Base-by-base conservation (phyloP, 2,888 invertebrate genomes). In the Flabesymbios commensalis region DNA sequence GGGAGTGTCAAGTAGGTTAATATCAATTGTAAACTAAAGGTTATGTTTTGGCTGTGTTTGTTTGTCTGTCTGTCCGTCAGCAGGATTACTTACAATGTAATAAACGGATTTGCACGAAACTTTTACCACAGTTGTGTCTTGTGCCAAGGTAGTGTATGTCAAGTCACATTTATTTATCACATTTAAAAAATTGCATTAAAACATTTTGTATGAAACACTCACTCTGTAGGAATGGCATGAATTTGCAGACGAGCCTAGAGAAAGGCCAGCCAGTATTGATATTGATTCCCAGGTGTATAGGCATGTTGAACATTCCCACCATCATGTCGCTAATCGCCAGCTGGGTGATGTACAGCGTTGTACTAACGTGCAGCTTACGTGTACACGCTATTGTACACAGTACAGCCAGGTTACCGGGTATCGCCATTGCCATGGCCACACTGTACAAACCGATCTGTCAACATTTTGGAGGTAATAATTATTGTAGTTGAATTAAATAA, bases 221-320 rank as follows among this genome's bases (percentile, higher is more conserved):
- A 77, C 78, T 75, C 67, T 78, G 77, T 36, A 75, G 68, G 65
- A 78, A 78, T 0, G 72, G 33, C n/a, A 33, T 48, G 1, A 49
- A n/a, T 26, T 64, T 55, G 61, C 78, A 79, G 43, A 77, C 66
- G 45, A 71, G 64, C 3, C 64, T 54, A 10, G 75, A 75, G 61
- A 79, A 77, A 1, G 76, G 76, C 74, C 75, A 78, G 26, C 72
- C 65, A 3, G 61, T 41, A 0, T 69, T 68, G 28, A 78, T 68
- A 55, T 73, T 72, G 52, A 73, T 74, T 2, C 75, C 77, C 4
- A 76, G 69, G 51, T 78, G 78, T 1, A 77, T 72, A 78, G 78
- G 78, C 78, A 79, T 78, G 57, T 76, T 77, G 61, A 76, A 74
- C 0, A 61, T 47, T 0, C 73, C 77, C 4, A 79, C 76, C 71